Base-by-base conservation (phyloP, 2,888 invertebrate species). In the Drosophila histrio region DNA sequence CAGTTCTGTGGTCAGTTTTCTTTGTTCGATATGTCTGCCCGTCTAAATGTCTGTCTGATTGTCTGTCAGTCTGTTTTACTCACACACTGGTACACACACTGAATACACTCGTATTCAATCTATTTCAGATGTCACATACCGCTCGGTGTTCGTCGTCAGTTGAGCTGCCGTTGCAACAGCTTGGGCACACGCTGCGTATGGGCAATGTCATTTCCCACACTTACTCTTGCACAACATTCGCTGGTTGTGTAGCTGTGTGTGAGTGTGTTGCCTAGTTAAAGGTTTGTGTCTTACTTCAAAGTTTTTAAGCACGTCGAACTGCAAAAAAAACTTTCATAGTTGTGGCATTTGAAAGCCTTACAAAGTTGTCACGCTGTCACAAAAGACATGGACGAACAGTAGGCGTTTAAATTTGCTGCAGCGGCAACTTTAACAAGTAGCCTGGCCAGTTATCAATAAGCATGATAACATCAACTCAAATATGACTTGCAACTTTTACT, bases 1-100 rank as follows among this genome's bases (percentile, higher is more conserved):
- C 79, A 71, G 78, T 88, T 72, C 72, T 87, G 85, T 70, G 88
- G 88, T 83, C 79, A 85, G 77, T 54, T 60, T 34, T 38, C 46
- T 62, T 53, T 46, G 6, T 34, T 19, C 52, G 36, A 30, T 22
- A 39, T 32, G 36, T 39, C 50, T 52, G 19, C 8, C 34, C 21
- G 30, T 54, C 54, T 50, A 24, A 13, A 32, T 21, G 26, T 44
- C 8, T 39, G 46, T 38, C 30, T 34, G 36, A 32, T 47, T 49
- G 49, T 58, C 69, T 19, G 30, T 58, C 46, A 24, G 46, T 26
- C 54, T 53, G 52, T 57, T 57, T 41, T 38, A 49, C 53, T 30
- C 44, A 47, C 46, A 49, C 46, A 56, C 50, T n/a, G n/a, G n/a
- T n/a, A 61, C 63, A 54, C 11, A n/a, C 54, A 15, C 15, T n/a